These are phyloP conservation scores for Pteria penguin DNA, from an alignment of 2,888 invertebrate genomes.

Conservation along the genomic window DNA sequence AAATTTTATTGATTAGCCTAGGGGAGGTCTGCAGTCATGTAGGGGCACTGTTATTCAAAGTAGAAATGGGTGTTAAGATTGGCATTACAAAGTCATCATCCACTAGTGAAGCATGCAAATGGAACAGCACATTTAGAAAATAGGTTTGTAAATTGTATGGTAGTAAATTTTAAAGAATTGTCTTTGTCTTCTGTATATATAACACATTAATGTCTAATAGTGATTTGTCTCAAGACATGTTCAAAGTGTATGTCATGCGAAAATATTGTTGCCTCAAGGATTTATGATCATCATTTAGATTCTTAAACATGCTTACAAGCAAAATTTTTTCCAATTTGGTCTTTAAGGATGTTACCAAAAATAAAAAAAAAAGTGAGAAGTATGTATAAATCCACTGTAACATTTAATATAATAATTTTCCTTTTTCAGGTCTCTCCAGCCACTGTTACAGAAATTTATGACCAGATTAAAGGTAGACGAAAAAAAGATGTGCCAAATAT, in stretches of 20 bases:
- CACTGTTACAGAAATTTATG: slow-evolving; percentile 27
- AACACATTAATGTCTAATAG: neutral
- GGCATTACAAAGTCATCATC: slow-evolving; percentile 15
- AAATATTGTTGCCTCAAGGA: too few species aligned
- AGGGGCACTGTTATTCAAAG: slow-evolving; percentile 36
- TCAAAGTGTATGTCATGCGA: too few species aligned
- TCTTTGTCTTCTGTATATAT: neutral
- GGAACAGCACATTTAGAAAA: slow-evolving; percentile 36
- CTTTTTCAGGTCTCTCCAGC: slow-evolving; percentile 22
- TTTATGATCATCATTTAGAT: too few species aligned
- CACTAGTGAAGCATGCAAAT: slow-evolving; percentile 41
- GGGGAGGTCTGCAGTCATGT: slow-evolving; percentile 47
- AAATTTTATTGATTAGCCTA: slow-evolving; percentile 23
- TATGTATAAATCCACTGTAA: too few species aligned
- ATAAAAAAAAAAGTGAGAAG: too few species aligned
- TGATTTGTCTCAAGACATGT: too few species aligned
- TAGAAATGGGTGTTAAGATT: slow-evolving; percentile 32
- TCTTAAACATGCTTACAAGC: too few species aligned
- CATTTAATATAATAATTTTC: too few species aligned
- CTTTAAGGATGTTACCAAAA: too few species aligned
- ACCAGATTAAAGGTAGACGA: too few species aligned
- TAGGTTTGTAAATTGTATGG: neutral
- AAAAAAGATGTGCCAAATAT: too few species aligned
- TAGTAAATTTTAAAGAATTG: neutral
- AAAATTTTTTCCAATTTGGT: too few species aligned